Percentiles rank a stretch among this genome's conserved stretches.
phyloP scores from a whole-genome alignment of 2,888 invertebrate genomes.

The Macrosiphum euphorbiae region DNA sequence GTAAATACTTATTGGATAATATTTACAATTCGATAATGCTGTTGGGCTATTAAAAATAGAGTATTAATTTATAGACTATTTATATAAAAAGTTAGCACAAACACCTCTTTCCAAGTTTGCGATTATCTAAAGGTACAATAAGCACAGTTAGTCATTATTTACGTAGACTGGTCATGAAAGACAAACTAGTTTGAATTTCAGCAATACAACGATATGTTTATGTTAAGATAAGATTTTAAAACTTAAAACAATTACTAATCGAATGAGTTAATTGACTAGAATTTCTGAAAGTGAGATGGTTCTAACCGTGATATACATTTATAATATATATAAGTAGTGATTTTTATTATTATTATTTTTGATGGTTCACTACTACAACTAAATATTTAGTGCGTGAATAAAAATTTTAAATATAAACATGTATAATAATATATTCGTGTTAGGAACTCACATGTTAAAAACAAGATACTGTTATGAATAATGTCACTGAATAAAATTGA shows the following conservation, averaged over 20 bases:
- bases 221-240: not conserved
- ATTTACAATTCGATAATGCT: slow-evolving; percentile 18
- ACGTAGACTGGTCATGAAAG: not conserved
- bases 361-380: not conserved
- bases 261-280: slow-evolving; percentile 47
- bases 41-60: not conserved
- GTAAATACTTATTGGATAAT: not conserved
- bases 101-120: not conserved
- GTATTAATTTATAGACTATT: not conserved
- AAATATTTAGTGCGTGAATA: not conserved
- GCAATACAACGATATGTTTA: not conserved
- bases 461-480: not conserved
- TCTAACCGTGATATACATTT: not conserved
- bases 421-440: not conserved
- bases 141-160: slow-evolving; percentile 18
- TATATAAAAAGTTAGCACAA: slow-evolving; percentile 4
- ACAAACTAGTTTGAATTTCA: not conserved
- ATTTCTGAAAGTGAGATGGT: not conserved
- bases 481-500: not conserved
- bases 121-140: not conserved
- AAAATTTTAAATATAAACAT: not conserved
- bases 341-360: not conserved
- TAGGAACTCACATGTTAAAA: slow-evolving; percentile 32
- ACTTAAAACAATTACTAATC: slow-evolving; percentile 23
- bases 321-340: not conserved